These are phyloP conservation scores for Rhamphomyia laevipes DNA, from an alignment of 2,888 invertebrate genomes.

Conservation along the genomic window DNA sequence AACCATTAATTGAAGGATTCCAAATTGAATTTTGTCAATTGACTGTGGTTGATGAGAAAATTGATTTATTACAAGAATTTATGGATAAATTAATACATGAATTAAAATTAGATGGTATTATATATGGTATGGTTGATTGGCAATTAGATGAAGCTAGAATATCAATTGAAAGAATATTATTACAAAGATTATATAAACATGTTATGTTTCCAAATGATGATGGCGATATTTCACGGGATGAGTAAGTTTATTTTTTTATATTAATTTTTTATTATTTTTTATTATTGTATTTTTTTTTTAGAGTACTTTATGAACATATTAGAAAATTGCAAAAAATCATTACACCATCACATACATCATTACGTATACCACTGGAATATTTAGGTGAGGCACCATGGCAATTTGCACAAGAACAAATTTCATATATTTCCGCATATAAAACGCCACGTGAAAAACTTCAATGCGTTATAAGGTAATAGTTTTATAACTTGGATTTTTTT, in stretches of 20 bases:
- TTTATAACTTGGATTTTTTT: no score
- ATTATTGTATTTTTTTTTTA: constrained; percentile 27
- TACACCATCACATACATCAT: constrained; percentile 67
- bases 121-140: constrained; percentile 50
- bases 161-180: constrained; percentile 82
- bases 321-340: constrained; percentile 63
- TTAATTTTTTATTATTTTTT: background rate
- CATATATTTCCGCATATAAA: constrained; percentile 80
- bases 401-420: constrained; percentile 82
- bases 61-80: constrained; percentile 74
- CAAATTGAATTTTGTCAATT: constrained; percentile 68
- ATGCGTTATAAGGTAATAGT: constrained; percentile 34
- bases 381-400: constrained; percentile 93
- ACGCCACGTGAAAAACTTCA: constrained; percentile 73
- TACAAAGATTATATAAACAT: constrained; percentile 81
- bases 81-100: constrained; percentile 56
- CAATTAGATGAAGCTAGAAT: constrained; percentile 65
- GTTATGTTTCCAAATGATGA: constrained; percentile 96
- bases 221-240: constrained; percentile 83
- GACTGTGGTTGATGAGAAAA: constrained; percentile 80
- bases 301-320: constrained; percentile 81
- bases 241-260: constrained; percentile 43
- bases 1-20: constrained; percentile 59
- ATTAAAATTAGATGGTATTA: constrained; percentile 56
- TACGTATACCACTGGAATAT: constrained; percentile 69